A percentile compares a stretch with the other conserved stretches of the same genome.
phyloP scores from a whole-genome alignment of 2,888 invertebrate species.

The Linnaemya tessellans region DNA sequence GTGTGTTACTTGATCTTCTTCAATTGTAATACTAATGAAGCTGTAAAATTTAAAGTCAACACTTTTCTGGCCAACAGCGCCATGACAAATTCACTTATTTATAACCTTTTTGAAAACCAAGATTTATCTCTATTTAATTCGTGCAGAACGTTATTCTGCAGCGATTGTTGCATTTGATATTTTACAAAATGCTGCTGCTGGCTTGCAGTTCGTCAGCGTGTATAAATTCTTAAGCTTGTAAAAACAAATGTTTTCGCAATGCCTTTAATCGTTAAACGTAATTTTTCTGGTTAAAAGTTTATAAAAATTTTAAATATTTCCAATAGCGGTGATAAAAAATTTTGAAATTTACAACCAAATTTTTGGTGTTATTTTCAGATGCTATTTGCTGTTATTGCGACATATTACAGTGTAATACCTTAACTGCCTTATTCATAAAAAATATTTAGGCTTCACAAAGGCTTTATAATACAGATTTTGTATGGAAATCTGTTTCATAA shows the following conservation, averaged over 20 bases:
- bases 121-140: constrained; percentile 64
- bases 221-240: constrained; percentile 4
- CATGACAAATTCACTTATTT: constrained; percentile 12
- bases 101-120: constrained; percentile 37
- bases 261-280: not conserved
- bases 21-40: constrained; percentile 22
- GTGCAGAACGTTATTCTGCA: constrained; percentile 60
- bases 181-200: constrained; percentile 10
- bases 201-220: not conserved
- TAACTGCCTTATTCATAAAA: no score
- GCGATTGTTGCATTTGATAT: constrained; percentile 60
- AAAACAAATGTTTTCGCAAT: constrained; percentile 23
- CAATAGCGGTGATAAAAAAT: not conserved
- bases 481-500: no score
- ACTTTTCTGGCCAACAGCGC: constrained; percentile 17
- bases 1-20: constrained; percentile 12
- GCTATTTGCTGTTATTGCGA: no score
- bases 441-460: no score
- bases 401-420: no score
- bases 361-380: no score
- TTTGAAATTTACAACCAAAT: not conserved
- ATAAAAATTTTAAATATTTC: constrained; percentile 35
- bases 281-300: not conserved
- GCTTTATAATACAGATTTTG: no score
- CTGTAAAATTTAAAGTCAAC: constrained; percentile 26